These are phyloP conservation scores for Henricia sp. DNA, from an alignment of 53 echinoderm and acorn worm species.

Conservation along the genomic window DNA sequence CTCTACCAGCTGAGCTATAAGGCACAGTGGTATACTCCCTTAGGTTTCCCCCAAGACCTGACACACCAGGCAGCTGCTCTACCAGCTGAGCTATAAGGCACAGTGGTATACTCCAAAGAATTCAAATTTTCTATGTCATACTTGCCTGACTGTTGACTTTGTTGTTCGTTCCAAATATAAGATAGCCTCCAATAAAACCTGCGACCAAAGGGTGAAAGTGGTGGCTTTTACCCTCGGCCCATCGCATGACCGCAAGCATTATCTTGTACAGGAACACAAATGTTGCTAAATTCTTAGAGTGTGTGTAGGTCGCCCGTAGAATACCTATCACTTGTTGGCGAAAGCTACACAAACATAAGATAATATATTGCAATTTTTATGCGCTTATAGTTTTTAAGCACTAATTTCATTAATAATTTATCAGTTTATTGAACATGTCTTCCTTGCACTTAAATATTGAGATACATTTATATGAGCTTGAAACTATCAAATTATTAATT, in stretches of 20 bases:
- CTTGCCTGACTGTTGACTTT: constrained; percentile 96
- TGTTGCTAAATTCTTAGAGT: constrained; percentile 87
- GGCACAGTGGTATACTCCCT: too few relatives aligned
- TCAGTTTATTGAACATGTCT: neutral
- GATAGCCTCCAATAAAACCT: constrained; percentile 90
- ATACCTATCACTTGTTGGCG: constrained; percentile 76
- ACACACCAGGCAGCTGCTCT: too few relatives aligned
- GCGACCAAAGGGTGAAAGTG: constrained; percentile 84
- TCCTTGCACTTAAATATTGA: neutral
- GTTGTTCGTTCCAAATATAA: constrained; percentile 93
- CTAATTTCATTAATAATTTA: too few relatives aligned
- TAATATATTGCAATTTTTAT: too few relatives aligned
- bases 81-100: too few relatives aligned
- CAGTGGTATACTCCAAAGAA: too few relatives aligned
- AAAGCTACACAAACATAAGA: constrained; percentile 62
- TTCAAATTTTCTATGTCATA: too few relatives aligned
- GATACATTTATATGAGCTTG: neutral
- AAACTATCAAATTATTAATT: too few relatives aligned
- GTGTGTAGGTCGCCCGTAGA: constrained; percentile 79
- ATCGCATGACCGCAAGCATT: constrained; percentile 73
- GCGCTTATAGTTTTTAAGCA: too few relatives aligned
- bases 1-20: too few relatives aligned
- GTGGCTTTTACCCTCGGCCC: constrained; percentile 78
- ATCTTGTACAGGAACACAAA: constrained; percentile 95
- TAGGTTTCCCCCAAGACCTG: too few relatives aligned